Base-by-base conservation (phyloP, 2,113 vertebrate genomes). In the Alaudala cheleensis region DNA sequence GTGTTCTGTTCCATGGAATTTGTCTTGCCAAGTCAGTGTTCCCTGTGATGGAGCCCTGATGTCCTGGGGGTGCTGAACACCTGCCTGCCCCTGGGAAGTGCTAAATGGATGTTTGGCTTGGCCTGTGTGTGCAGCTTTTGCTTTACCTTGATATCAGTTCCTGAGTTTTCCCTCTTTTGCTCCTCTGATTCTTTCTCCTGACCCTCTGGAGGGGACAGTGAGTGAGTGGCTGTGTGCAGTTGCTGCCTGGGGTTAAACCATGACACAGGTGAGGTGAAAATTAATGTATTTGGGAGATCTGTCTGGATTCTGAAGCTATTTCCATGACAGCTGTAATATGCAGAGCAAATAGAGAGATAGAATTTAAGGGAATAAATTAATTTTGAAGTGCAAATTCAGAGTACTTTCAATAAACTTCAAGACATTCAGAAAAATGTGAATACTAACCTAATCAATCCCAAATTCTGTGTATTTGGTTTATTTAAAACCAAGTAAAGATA, bases 1-100 rank as follows among this genome's bases (percentile, higher is more conserved):
- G 2, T 0, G 0, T 28, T 62, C n/a, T n/a, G 6, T 29, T 19
- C 10, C 19, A 16, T 40, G 51, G 34, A 5, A 31, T 34, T 66
- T 66, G 20, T 21, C 70, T 34, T 57, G 16, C 51, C 71, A 34
- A 34, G 40, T 31, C 42, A 5, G 34, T 34, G 60, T 9, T 34
- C 31, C 5, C 1, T 20, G 15, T 11, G 69, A 23, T 19, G 29
- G 40, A 56, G 42, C 42, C 34, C 42, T 56, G 70, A 4, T 34
- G 42, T 24, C 34, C 42, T n/a, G 34, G 42, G 25, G 21, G 3
- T 76, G 37, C 25, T 37, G 31, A 42, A 6, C 29, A 24, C 24
- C 42, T 66, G 10, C 34, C 25, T 66, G 25, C 44, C 37, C 51
- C 6, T 4, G 25, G 44, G 17, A 57, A 17, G 37, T 25, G 29